Percentiles rank a stretch among this genome's conserved stretches.
These are phyloP conservation scores for Passer domesticus DNA, from an alignment of 2,113 vertebrate genomes.

Conservation along the genomic window DNA sequence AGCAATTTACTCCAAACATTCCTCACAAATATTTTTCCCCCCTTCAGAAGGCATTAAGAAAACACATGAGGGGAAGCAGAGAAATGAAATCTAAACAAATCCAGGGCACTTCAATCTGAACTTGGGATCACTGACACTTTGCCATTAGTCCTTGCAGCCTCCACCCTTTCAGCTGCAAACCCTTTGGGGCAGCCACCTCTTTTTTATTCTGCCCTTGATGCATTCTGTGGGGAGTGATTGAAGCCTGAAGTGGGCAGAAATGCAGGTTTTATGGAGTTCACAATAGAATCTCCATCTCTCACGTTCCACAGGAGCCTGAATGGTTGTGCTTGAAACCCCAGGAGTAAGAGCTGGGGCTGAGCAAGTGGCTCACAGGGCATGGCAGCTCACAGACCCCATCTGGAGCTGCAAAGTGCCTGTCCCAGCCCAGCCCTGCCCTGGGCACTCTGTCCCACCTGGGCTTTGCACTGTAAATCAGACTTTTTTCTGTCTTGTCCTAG, in stretches of 20 bases:
- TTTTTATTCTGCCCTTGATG: background rate
- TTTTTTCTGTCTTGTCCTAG: too few relatives aligned
- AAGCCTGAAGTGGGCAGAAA: background rate
- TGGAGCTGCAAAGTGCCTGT: background rate
- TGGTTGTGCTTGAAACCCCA: background rate
- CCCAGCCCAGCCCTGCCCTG: background rate
- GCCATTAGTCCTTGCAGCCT: background rate
- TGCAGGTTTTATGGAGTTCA: background rate
- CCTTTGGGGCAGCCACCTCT: background rate
- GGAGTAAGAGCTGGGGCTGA: background rate
- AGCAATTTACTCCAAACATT: background rate
- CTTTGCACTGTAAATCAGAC: background rate
- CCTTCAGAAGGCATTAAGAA: background rate
- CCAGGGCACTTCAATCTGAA: background rate
- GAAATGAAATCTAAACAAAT: background rate
- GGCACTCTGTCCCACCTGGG: background rate
- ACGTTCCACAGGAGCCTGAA: background rate
- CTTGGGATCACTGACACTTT: background rate
- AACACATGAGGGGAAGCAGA: background rate
- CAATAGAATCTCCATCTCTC: background rate
- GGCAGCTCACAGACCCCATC: conserved; percentile 30
- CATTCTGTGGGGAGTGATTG: background rate
- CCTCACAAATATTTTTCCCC: background rate
- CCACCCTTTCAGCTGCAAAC: background rate
- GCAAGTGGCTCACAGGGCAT: background rate